Base-by-base conservation (phyloP, 2,113 vertebrate genomes). In the Charadrius vociferus region DNA sequence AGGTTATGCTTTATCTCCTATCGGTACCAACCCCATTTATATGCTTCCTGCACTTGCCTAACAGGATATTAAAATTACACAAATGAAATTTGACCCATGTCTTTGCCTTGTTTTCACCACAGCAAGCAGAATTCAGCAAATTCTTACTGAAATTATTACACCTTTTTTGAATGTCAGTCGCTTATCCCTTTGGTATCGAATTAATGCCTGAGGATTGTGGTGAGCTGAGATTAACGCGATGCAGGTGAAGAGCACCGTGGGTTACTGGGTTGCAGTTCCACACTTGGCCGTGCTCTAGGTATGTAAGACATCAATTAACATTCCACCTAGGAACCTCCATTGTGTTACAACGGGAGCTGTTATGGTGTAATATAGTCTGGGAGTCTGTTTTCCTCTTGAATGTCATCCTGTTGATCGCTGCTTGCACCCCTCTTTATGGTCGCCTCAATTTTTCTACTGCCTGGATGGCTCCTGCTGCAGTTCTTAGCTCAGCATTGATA, bases 281-380 rank as follows among this genome's bases (percentile, higher is more conserved):
- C 0, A 1, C 86, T 55, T 37, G 52, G 61, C 62, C 3, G 7
- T 34, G 23, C 34, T 29, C 52, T 27, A 1, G 37, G 9, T 37
- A 23, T 29, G 30, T 14, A 12, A 53, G 32, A 12, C 15, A 14
- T 7, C 36, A 34, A 21, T 50, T 19, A 81, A 23, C 62, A 41
- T 52, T 78, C 86, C 36, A 37, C 41, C 27, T 0, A 2, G 61
- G 59, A 74, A 61, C 59, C 79, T n/a, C 43, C 12, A 1, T 19
- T 2, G 0, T 2, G 3, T 47, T 66, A 37, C 24, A 37, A 3
- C 0, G 0, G 26, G 34, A 70, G 36, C 12, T 21, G 6, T 63
- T 6, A 2, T 0, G 1, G 18, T 24, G 18, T 18, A 10, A 24
- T 16, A 8, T 1, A 15, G 4, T 1, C 41, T 14, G 50, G 15